Evolutionary conservation across 1,140 invertebrate species (phyloP), one percentile per base, ranked within the genome.

Genomic region (Drosophila leontia): DNA sequence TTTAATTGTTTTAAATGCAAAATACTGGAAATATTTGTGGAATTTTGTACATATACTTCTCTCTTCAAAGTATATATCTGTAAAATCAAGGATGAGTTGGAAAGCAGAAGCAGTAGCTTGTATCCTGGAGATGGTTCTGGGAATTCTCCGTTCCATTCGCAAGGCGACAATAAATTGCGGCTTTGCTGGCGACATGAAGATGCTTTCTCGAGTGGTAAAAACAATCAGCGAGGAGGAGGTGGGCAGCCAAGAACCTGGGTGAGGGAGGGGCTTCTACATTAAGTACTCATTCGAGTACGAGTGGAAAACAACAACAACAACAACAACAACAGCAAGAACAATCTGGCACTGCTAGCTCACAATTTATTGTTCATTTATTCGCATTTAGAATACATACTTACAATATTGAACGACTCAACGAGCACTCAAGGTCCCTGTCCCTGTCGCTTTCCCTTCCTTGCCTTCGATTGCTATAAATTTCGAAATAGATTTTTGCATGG

Each of bases 311-410:
- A 48, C 12, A 12, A 13, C 8, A n/a, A n/a, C 44, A 9, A 12
- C 15, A 29, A 2, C 47, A 7, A 56, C 13, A 39, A 23, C n/a
- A 35, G 7, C n/a, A n/a, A n/a, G n/a, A n/a, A 65, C 51, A 75
- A 75, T 76, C 53, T 76, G 74, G 60, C 71, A 39, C 35, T 45
- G 69, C 56, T 51, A 23, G 65, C 72, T 45, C 34, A 45, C 56
- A 82, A 82, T 78, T 82, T 78, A 82, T 72, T 82, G 80, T 74
- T 78, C 69, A 78, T 78, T 82, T 82, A 82, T 78, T 78, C 59
- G 62, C 74, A 72, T 72, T 71, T 71, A 41, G 69, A 72, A 72
- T 71, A 71, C 50, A 58, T 34, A 71, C 42, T 47, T 26, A 45
- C 68, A 71, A 71, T 71, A 72, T 72, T 59, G 67, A 72, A 72